Evolutionary conservation across 2,113 vertebrate genomes (phyloP), one percentile per base, ranked within the genome.

Genomic region (Microtus oregoni): DNA sequence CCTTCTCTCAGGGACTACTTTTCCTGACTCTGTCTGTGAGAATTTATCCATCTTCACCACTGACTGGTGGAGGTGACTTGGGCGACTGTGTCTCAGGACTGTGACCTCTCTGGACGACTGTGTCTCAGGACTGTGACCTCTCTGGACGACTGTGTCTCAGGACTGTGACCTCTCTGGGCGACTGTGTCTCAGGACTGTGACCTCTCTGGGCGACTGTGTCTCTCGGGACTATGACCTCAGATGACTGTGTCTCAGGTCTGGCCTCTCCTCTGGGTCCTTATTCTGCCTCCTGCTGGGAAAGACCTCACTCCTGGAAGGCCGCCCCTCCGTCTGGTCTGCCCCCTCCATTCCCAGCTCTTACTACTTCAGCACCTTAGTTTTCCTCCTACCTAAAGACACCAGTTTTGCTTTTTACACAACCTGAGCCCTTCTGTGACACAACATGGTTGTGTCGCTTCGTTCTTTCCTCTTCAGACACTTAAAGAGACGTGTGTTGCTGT

Each of bases 401-500:
- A 77, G 11, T 47, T 90, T 41, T 10, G 47, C 2, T 77, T 68
- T n/a, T 1, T 61, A 65, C 26, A 38, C 15, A 91, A 47, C 73
- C 82, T 38, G 91, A 82, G 41, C 30, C 26, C 32, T 28, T 95
- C 28, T 92, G 86, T 83, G 82, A 96, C 55, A 44, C 14, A 52
- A 5, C n/a, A 86, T 0, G 50, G 75, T 96, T 92, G 79, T 47
- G 67, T 90, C 26, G 63, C 68, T 83, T 94, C 13, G 19, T 65
- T 90, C 35, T 94, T 95, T 94, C 89, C 17, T 94, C 55, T 92
- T 63, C 3, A 44, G 17, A 50, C 52, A 91, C 91, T 91, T 90
- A 72, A 47, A 81, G 8, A 92, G 67, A 67, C 4, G 82, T 4
- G 35, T 94, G 67, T 26, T 89, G 81, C n/a, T 87, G 15, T 13